Evolutionary conservation across 1,140 invertebrate species (phyloP).

Genomic region (Samia ricini): DNA sequence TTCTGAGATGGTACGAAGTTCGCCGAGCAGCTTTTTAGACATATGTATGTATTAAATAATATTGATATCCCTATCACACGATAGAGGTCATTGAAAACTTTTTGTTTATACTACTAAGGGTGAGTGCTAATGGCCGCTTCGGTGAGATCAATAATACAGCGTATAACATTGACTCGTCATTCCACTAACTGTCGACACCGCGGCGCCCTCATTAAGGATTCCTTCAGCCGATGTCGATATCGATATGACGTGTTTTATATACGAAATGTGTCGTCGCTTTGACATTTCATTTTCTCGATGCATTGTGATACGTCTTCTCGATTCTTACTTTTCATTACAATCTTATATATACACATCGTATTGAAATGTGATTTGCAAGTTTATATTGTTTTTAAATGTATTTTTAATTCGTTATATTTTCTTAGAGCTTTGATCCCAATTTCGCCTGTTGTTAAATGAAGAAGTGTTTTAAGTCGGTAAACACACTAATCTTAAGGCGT

Average conservation of each 20-base stretch:
- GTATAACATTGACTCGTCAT: neutral
- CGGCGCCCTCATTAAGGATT: neutral
- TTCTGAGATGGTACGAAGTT: too few relatives aligned
- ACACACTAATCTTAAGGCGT: too few relatives aligned
- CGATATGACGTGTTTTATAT: neutral
- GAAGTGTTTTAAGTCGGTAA: too few relatives aligned
- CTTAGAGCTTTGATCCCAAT: too few relatives aligned
- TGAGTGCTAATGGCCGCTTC: too few relatives aligned
- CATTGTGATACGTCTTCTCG: neutral
- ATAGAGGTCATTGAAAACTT: neutral
- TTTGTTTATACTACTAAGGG: neutral
- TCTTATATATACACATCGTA: neutral
- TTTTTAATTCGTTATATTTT: too few relatives aligned
- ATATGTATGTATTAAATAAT: too few relatives aligned
- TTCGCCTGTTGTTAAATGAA: too few relatives aligned
- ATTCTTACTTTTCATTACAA: neutral
- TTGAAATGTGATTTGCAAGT: neutral
- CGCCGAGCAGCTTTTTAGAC: too few relatives aligned
- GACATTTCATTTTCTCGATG: neutral
- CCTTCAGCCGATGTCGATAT: neutral
- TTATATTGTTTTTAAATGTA: too few relatives aligned
- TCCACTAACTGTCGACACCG: neutral
- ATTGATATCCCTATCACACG: too few relatives aligned
- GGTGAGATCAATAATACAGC: neutral
- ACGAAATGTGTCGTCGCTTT: neutral